These are phyloP conservation scores for Dicrostonyx torquatus DNA, from an alignment of 2,797 vertebrate genomes.

Conservation along the genomic window DNA sequence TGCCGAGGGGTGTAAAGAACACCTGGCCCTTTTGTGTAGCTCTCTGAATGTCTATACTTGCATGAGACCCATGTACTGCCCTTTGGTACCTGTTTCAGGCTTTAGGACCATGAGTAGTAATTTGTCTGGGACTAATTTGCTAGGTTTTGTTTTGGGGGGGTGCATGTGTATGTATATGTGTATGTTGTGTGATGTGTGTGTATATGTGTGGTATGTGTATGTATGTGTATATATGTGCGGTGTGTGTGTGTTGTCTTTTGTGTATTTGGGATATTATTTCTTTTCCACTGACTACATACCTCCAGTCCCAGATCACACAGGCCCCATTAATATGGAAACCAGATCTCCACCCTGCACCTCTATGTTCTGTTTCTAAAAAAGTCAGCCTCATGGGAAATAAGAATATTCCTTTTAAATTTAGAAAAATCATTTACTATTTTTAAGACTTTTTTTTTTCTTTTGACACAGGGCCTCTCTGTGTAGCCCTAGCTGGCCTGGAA, in stretches of 20 bases:
- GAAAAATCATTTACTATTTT: neutral
- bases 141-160: neutral
- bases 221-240: neutral
- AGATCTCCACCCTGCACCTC: neutral
- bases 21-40: neutral
- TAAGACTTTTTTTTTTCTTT: neutral
- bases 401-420: neutral
- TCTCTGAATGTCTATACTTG: neutral
- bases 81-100: neutral
- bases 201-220: neutral
- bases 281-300: neutral
- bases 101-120: neutral
- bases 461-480: neutral
- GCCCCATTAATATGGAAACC: neutral
- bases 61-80: too few species aligned
- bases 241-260: neutral
- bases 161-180: neutral
- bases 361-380: neutral
- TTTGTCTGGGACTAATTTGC: neutral
- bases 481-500: neutral
- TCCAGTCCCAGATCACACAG: rapidly evolving
- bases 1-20: neutral
- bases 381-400: neutral
- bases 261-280: neutral
- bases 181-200: neutral